Percentiles rank a stretch among this genome's conserved stretches.
phyloP scores from a whole-genome alignment of 2,113 vertebrate genomes.

The Takifugu flavidus region DNA sequence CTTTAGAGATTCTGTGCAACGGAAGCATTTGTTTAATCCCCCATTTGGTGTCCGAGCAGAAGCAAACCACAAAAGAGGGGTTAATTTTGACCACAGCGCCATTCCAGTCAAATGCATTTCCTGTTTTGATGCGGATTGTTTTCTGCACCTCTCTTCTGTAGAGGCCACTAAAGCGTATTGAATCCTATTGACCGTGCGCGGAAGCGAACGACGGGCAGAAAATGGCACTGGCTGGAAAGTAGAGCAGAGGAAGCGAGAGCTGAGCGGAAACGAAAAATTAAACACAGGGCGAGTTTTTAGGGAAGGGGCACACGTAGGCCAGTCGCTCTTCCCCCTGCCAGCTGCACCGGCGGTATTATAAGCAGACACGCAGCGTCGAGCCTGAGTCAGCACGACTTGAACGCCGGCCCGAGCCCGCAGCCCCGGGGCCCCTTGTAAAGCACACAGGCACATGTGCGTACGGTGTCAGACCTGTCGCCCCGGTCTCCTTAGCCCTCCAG shows the following conservation, averaged over 20 bases:
- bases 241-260: not conserved
- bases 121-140: conserved; percentile 39
- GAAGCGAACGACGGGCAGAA: conserved; percentile 9
- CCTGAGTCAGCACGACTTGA: conserved; percentile 69
- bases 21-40: no score
- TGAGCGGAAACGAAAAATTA: not conserved
- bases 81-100: conserved; percentile 21
- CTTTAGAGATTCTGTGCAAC: no score
- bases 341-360: conserved; percentile 46
- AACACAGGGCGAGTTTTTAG: conserved; percentile 11
- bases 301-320: conserved; percentile 16
- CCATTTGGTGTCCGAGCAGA: no score
- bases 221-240: conserved; percentile 19
- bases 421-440: conserved; percentile 42
- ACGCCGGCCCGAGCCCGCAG: conserved; percentile 47
- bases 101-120: conserved; percentile 49
- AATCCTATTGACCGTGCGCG: conserved; percentile 35
- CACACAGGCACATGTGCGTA: conserved; percentile 25
- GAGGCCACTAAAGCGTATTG: conserved; percentile 35
- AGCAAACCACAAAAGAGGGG: not conserved
- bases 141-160: conserved; percentile 26
- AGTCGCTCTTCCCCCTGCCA: conserved; percentile 30
- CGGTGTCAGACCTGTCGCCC: conserved; percentile 63
- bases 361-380: conserved; percentile 51
- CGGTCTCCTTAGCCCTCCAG: conserved; percentile 59